Conservation (phyloP, 2,113 vertebrate species). For the Lepus europaeus region DNA sequence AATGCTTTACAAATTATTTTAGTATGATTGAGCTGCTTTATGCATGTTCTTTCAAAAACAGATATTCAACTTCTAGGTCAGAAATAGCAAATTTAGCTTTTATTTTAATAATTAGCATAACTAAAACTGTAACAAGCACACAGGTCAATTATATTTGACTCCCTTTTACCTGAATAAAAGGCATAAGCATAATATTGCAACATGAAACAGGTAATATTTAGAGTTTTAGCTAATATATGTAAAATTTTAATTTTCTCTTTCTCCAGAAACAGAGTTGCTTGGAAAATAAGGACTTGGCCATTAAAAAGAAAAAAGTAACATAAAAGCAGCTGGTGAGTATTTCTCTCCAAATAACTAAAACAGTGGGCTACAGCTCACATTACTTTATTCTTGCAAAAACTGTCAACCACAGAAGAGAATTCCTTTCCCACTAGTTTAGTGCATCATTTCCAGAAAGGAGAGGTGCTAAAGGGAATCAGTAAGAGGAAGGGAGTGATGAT, state of each 20-base stretch:
- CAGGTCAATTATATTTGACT: not conserved
- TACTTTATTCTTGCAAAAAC: not conserved
- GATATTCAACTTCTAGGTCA: not conserved
- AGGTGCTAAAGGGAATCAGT: not conserved
- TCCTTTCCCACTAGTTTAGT: not conserved
- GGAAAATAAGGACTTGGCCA: not conserved
- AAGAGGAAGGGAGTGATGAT: not conserved
- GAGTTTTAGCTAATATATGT: not conserved
- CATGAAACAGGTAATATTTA: not conserved
- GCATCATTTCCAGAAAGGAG: not conserved
- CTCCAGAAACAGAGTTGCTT: constrained; percentile 11
- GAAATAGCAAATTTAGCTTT: not conserved
- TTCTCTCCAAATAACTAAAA: constrained; percentile 24
- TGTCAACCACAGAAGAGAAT: not conserved
- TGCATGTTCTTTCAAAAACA: not conserved
- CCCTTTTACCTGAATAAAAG: not conserved
- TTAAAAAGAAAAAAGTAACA: not conserved
- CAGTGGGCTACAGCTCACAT: not conserved
- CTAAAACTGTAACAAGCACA: not conserved
- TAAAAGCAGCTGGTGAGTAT: not conserved
- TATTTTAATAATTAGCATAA: not conserved
- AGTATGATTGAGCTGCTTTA: not conserved
- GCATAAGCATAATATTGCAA: not conserved
- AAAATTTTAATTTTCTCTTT: constrained; percentile 5
- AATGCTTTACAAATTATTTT: not conserved